phyloP scores from a whole-genome alignment of 2,797 vertebrate species.

The Phalloptychus januarius region DNA sequence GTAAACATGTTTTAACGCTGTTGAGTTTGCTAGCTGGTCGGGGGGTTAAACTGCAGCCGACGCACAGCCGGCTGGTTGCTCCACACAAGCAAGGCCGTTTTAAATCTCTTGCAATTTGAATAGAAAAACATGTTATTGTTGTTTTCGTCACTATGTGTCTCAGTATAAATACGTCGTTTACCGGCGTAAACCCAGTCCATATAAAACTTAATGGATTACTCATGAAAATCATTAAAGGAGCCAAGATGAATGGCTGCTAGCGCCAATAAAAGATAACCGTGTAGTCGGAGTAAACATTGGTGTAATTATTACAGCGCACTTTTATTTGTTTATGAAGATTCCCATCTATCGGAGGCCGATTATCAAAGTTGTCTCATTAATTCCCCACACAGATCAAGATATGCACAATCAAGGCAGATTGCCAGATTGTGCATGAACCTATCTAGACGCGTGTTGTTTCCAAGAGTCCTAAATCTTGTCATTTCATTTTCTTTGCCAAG shows the following conservation, averaged over 20 bases:
- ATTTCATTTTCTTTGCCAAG: neutral
- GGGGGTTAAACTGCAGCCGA: slow-evolving; percentile 11
- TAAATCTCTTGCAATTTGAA: neutral
- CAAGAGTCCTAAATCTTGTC: neutral
- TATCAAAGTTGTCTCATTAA: neutral
- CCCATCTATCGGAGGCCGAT: neutral
- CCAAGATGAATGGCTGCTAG: slow-evolving; percentile 1
- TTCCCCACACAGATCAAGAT: neutral
- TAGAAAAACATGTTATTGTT: neutral
- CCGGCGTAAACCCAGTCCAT: neutral
- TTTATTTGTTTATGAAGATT: neutral
- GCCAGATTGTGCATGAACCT: neutral
- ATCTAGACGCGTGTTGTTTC: neutral
- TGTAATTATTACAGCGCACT: slow-evolving; percentile 8
- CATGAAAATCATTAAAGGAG: neutral
- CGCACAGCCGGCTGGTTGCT: slow-evolving; percentile 12
- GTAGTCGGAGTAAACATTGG: slow-evolving; percentile 26
- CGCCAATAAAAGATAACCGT: slow-evolving; percentile 22
- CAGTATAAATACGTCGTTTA: neutral
- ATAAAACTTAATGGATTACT: slow-evolving; percentile 9
- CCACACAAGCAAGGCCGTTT: neutral
- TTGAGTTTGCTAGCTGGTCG: neutral
- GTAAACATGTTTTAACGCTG: neutral
- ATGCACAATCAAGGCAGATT: neutral
- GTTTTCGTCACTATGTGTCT: neutral